Base-by-base conservation (phyloP, 2,113 vertebrate genomes). In the Carassius auratus region DNA sequence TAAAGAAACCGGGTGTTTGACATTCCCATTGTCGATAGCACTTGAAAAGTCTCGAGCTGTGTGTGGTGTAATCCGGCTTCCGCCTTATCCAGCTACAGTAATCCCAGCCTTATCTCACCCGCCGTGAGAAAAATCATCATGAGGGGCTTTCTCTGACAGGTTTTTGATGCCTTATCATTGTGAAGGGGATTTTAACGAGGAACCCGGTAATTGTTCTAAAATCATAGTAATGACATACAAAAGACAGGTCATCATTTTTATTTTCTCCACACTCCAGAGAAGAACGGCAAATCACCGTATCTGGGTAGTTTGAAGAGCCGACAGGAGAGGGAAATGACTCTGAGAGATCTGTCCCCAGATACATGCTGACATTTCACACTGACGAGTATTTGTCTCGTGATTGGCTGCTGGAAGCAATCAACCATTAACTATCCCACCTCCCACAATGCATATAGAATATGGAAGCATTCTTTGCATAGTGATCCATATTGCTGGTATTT, bases 151-250 rank as follows among this genome's bases (percentile, higher is more conserved):
- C 9, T 71, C 50, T 71, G 75, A 80, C 62, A 66, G 69, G 15
- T 84, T 88, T 77, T 71, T 84, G 81, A 83, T 83, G 82, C 78
- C 84, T 87, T 57, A 85, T 86, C 87, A 26, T 30, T 73, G 17
- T 66, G 66, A 87, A 68, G 80, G 75, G 30, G 84, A 86, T 83
- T 87, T 86, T 86, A 50, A 50, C 12, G 48, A 50, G 12, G 2
- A 3, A 50, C 13, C 48, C 48, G 3, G 48, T 50, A 88, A 89
- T 83, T 89, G 84, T 81, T 23, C 12, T n/a, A 26, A 89, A 88
- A 89, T 88, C 84, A 87, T 66, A 71, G 84, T 89, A 87, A 90
- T 89, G 86, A 86, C 66, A 80, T 17, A 4, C 61, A 83, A 86
- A 86, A 83, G 68, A 26, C 48, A 62, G 57, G 84, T 42, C 26